These are phyloP conservation scores for Polydrusus pterygomalis DNA, from an alignment of 2,888 invertebrate species.

Conservation along the genomic window DNA sequence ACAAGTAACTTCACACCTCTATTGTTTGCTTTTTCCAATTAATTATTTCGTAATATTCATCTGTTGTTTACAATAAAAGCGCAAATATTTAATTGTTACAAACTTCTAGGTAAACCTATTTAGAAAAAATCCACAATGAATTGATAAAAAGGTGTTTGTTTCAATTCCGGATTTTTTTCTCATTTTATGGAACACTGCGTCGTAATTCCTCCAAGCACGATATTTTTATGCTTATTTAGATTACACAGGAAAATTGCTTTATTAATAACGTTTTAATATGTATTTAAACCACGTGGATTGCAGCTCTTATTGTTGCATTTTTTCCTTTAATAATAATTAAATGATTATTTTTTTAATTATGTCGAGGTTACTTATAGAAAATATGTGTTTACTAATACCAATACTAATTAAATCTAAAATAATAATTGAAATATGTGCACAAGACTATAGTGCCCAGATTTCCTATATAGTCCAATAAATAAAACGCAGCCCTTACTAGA, in stretches of 20 bases:
- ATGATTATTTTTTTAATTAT: background rate
- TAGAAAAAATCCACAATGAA: slow-evolving; percentile 10
- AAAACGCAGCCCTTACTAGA: too few species aligned
- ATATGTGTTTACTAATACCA: too few species aligned
- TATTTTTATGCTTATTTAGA: slow-evolving; percentile 6
- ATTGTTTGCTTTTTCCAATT: slow-evolving; percentile 12
- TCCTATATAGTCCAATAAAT: too few species aligned
- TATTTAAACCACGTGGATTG: background rate
- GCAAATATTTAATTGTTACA: slow-evolving; percentile 13
- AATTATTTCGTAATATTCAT: slow-evolving; percentile 19
- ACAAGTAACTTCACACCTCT: too few species aligned
- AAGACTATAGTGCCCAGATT: too few species aligned
- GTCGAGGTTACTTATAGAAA: background rate
- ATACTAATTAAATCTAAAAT: too few species aligned
- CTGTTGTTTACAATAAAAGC: slow-evolving; percentile 19
- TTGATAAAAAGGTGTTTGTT: slow-evolving; percentile 20
- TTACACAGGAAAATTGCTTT: slow-evolving; percentile 5
- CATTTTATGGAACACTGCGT: slow-evolving; percentile 24
- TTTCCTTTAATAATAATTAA: background rate
- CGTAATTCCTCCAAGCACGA: slow-evolving; percentile 18
- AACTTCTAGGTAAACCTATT: slow-evolving; percentile 13
- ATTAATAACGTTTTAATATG: slow-evolving; percentile 14
- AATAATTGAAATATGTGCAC: too few species aligned
- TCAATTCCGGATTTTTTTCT: slow-evolving; percentile 19
- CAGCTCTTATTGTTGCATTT: slow-evolving; percentile 3